These are phyloP conservation scores for Gerosis bhagava DNA, from an alignment of 2,888 invertebrate genomes.

Conservation along the genomic window DNA sequence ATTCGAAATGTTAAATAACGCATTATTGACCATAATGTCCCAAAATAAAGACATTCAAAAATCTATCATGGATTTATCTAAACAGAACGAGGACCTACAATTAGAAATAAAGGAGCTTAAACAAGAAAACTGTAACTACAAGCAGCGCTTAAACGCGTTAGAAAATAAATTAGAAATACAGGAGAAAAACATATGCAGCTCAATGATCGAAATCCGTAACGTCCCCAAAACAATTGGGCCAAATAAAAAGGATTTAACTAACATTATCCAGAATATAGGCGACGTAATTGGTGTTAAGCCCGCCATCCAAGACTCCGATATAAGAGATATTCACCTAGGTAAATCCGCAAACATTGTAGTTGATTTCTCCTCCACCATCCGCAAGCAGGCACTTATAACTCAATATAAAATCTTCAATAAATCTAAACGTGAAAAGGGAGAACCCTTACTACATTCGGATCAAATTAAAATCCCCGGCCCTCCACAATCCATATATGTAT, in stretches of 20 bases:
- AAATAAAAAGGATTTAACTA: constrained; percentile 18
- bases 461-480: constrained; percentile 23
- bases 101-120: constrained; percentile 7
- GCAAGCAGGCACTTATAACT: constrained; percentile 3
- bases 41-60: constrained; percentile 22
- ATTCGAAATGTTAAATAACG: constrained; percentile 1
- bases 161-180: neutral
- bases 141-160: neutral
- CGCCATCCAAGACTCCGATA: constrained; percentile 21
- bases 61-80: constrained; percentile 1
- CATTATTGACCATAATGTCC: constrained; percentile 10
- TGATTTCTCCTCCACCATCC: constrained; percentile 9
- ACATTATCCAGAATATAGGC: constrained; percentile 20
- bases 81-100: constrained; percentile 11
- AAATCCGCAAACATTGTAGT: constrained; percentile 8
- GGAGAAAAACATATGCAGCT: neutral
- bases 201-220: constrained; percentile 10
- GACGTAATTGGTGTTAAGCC: constrained; percentile 7
- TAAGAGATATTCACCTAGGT: constrained; percentile 25
- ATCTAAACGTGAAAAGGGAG: constrained; percentile 23
- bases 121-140: constrained; percentile 3
- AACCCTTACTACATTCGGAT: constrained; percentile 22
- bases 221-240: neutral
- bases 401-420: neutral
- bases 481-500: constrained; percentile 8